These are phyloP conservation scores for Campopleginae sp. DNA, from an alignment of 2,888 invertebrate species.

Conservation along the genomic window DNA sequence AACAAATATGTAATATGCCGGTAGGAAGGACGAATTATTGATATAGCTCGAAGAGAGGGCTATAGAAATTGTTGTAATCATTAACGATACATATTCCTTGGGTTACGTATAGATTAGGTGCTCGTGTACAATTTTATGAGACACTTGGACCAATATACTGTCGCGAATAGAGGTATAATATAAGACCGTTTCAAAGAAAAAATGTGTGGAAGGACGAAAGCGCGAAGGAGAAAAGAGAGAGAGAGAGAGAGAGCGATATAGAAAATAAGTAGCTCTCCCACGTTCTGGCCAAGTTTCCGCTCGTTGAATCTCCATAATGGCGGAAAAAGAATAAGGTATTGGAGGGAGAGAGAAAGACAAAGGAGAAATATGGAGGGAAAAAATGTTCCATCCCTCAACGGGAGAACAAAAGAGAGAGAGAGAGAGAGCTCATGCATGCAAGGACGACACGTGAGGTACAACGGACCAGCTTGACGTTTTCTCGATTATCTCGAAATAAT, in stretches of 20 bases:
- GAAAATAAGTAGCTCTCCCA: slow-evolving; percentile 52
- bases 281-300: slow-evolving; percentile 61
- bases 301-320: slow-evolving; percentile 65
- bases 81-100: slow-evolving; percentile 56
- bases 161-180: slow-evolving; percentile 36
- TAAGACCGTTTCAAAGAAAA: background rate
- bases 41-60: slow-evolving; percentile 27
- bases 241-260: slow-evolving; percentile 32
- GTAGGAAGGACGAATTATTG: slow-evolving; percentile 38
- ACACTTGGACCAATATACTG: slow-evolving; percentile 51
- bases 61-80: slow-evolving; percentile 52
- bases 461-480: slow-evolving; percentile 43
- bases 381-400: slow-evolving; percentile 22
- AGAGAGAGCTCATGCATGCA: background rate
- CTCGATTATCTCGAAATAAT: slow-evolving; percentile 62
- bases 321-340: slow-evolving; percentile 39
- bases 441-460: background rate
- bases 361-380: slow-evolving; percentile 35
- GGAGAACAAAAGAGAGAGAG: background rate
- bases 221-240: background rate
- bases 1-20: background rate
- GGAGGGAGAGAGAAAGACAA: slow-evolving; percentile 12
- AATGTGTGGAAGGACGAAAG: slow-evolving; percentile 8
- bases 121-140: slow-evolving; percentile 51
- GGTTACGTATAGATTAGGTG: slow-evolving; percentile 20